Conservation (phyloP, 1,140 invertebrate genomes). For the Ooceraea biroi region DNA sequence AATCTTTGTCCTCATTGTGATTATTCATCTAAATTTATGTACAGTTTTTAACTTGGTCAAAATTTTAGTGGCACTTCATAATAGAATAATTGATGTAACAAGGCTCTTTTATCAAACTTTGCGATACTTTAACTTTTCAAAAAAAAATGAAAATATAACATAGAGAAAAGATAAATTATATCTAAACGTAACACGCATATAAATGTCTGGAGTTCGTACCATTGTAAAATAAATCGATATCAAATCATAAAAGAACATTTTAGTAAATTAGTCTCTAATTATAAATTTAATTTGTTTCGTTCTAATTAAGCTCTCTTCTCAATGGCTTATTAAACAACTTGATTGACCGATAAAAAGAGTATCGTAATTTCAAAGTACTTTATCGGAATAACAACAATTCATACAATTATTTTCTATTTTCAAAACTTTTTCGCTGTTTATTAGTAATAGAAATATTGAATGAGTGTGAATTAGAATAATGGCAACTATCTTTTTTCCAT, state of each 20-base stretch:
- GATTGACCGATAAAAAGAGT: not conserved
- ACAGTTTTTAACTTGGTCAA: not conserved
- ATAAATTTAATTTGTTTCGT: not conserved
- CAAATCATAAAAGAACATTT: not conserved
- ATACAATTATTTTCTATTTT: not conserved
- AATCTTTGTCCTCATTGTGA: not conserved
- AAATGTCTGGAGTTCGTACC: not conserved
- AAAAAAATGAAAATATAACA: slow-evolving; percentile 3
- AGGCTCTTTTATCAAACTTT: not conserved
- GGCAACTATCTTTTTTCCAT: too few relatives aligned
- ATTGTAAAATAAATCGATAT: slow-evolving; percentile 21
- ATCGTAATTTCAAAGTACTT: not conserved
- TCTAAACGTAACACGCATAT: too few relatives aligned
- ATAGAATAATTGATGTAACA: not conserved
- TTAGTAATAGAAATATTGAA: not conserved
- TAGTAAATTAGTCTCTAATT: not conserved
- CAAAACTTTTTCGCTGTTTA: not conserved
- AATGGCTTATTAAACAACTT: slow-evolving; percentile 12
- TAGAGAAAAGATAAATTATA: too few relatives aligned
- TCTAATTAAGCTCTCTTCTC: not conserved
- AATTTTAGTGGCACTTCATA: not conserved
- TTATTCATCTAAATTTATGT: slow-evolving; percentile 33
- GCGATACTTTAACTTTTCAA: not conserved
- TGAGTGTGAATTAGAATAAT: too few relatives aligned
- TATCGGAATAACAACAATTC: not conserved